Percentiles rank a stretch among this genome's conserved stretches.
Evolutionary conservation across 2,113 vertebrate genomes (phyloP).

Genomic region (Sminthopsis crassicaudata): DNA sequence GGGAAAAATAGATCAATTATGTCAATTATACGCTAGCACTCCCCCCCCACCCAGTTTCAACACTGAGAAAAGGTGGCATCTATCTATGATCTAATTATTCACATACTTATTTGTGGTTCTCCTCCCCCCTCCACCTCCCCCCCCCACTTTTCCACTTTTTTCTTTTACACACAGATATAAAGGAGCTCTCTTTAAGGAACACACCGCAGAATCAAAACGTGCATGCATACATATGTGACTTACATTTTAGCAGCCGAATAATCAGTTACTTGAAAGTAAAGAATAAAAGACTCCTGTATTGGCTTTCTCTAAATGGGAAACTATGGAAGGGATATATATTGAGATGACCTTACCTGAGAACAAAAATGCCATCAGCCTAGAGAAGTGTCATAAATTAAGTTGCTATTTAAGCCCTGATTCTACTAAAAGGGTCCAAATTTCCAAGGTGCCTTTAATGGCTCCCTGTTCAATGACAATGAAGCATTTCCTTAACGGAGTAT

Average conservation of each 20-base stretch:
- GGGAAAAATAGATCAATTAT: conserved; percentile 92
- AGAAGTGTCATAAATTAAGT: conserved; percentile 79
- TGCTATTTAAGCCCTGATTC: conserved; percentile 72
- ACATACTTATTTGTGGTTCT: conserved; percentile 77
- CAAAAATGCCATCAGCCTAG: conserved; percentile 77
- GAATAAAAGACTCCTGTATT: conserved; percentile 64
- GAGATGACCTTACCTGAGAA: conserved; percentile 81
- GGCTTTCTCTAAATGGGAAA: conserved; percentile 67
- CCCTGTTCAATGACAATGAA: conserved; percentile 64
- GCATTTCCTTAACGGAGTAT: conserved; percentile 56
- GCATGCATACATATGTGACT: conserved; percentile 76
- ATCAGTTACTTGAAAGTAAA: conserved; percentile 77
- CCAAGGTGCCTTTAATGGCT: conserved; percentile 79
- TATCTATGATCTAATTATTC: conserved; percentile 92
- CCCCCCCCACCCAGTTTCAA: conserved; percentile 83
- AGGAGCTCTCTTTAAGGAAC: conserved; percentile 79
- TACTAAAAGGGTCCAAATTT: conserved; percentile 81
- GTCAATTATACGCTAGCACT: conserved; percentile 93
- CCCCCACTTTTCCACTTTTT: conserved; percentile 68
- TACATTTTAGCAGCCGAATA: conserved; percentile 76
- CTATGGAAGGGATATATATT: neutral
- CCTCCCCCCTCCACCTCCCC: conserved; percentile 60
- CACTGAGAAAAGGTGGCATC: conserved; percentile 86
- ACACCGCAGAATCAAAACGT: conserved; percentile 60
- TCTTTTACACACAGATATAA: conserved; percentile 75